Percentiles rank a stretch among this genome's conserved stretches.
phyloP scores from a whole-genome alignment of 2,888 invertebrate species.

The Drosophila flavopinicola region DNA sequence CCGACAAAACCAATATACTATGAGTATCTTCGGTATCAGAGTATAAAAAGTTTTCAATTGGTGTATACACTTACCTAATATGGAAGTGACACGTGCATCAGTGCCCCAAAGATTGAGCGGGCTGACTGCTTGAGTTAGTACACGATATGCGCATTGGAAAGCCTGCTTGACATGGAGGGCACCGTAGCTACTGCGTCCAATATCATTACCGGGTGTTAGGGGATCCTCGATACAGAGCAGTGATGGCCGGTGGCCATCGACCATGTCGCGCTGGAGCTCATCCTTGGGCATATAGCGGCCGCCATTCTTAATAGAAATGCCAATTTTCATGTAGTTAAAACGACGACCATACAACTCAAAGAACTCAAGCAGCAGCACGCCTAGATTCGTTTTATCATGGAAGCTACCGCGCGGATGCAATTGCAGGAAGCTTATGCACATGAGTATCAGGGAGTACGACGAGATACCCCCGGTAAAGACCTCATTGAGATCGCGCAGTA shows the following conservation, averaged over 20 bases:
- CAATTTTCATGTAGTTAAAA: slow-evolving; percentile 96
- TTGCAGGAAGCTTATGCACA: slow-evolving; percentile 98
- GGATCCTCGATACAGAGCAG: slow-evolving; percentile 99
- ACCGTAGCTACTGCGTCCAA: slow-evolving; percentile 97
- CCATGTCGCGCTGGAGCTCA: slow-evolving; percentile 96
- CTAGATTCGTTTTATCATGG: slow-evolving; percentile 91
- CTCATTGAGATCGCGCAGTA: slow-evolving; percentile 99
- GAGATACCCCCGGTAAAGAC: slow-evolving; percentile 99
- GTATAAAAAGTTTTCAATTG: no score
- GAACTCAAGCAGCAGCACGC: slow-evolving; percentile 97
- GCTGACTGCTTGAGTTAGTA: slow-evolving; percentile 91
- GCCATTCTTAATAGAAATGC: slow-evolving; percentile 95
- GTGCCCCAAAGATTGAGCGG: slow-evolving; percentile 85
- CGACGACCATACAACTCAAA: slow-evolving; percentile 98
- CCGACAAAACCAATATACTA: no score
- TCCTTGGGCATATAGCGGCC: slow-evolving; percentile 97
- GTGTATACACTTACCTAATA: slow-evolving; percentile 85
- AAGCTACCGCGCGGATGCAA: slow-evolving; percentile 94
- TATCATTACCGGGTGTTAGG: slow-evolving; percentile 97
- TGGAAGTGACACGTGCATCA: slow-evolving; percentile 87
- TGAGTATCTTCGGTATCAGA: no score
- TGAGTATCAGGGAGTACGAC: slow-evolving; percentile 98
- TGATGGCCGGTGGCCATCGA: slow-evolving; percentile 96
- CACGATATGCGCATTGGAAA: slow-evolving; percentile 97
- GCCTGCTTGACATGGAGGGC: slow-evolving; percentile 91